These are phyloP conservation scores for Neolamprologus tretocephalus DNA, from an alignment of 2,113 vertebrate genomes.

Conservation along the genomic window DNA sequence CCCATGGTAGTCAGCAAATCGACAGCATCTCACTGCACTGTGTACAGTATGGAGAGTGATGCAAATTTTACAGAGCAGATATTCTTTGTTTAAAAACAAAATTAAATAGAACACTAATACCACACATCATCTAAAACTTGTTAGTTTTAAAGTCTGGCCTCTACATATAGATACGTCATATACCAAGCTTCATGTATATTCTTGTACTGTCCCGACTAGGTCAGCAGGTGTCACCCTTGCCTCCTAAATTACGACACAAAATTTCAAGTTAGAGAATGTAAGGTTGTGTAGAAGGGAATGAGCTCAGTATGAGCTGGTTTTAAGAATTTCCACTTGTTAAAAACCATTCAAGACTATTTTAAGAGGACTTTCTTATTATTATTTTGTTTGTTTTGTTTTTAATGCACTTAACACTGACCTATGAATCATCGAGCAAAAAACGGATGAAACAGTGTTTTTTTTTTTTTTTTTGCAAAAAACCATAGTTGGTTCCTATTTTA, in stretches of 20 bases:
- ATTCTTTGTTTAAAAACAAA: neutral
- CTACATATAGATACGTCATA: neutral
- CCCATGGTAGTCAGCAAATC: neutral
- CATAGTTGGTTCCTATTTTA: neutral
- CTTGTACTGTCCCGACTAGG: neutral
- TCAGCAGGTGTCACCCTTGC: slow-evolving; percentile 29
- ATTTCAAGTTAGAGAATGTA: neutral
- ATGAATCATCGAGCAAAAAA: neutral
- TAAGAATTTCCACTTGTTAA: neutral
- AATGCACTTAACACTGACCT: neutral
- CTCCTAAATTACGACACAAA: neutral
- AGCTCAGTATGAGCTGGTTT: neutral
- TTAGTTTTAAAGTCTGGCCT: neutral
- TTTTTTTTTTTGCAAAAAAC: accelerated
- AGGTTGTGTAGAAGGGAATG: neutral
- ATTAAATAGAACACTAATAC: neutral
- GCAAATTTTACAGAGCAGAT: neutral
- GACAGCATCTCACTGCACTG: neutral
- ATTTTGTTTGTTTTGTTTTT: neutral
- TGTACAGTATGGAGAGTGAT: neutral
- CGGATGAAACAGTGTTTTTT: accelerated
- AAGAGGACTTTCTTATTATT: neutral
- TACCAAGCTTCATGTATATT: neutral
- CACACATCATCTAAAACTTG: neutral
- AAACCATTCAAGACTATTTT: neutral